phyloP scores from a whole-genome alignment of 2,797 vertebrate genomes.

The Tadarida brasiliensis region DNA sequence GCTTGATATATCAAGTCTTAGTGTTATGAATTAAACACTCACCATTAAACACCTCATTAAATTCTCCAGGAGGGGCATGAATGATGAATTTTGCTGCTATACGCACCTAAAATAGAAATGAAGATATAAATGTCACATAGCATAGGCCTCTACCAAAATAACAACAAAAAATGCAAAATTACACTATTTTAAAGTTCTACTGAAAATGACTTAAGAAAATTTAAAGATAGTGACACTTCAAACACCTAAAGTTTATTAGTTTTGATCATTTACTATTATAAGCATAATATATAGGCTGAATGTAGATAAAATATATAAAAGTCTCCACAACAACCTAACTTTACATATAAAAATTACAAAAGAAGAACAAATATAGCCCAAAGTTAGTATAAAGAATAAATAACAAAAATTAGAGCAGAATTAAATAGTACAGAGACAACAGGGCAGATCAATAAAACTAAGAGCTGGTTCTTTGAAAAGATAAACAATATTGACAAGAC shows the following conservation, averaged over 20 bases:
- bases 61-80: constrained; percentile 97
- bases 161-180: constrained; percentile 11
- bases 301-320: constrained; percentile 37
- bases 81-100: constrained; percentile 98
- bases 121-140: constrained; percentile 57
- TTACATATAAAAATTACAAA: neutral
- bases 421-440: neutral
- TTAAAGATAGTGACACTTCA: constrained; percentile 9
- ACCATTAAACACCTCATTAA: constrained; percentile 99
- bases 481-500: neutral
- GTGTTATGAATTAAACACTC: constrained; percentile 83
- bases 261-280: constrained; percentile 57
- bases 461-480: neutral
- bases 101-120: constrained; percentile 92
- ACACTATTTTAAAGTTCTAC: constrained; percentile 32
- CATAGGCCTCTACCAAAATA: constrained; percentile 4
- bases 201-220: constrained; percentile 52
- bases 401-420: neutral
- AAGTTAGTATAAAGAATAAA: neutral
- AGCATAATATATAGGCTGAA: constrained; percentile 13
- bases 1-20: neutral
- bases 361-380: neutral
- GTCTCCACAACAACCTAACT: neutral
- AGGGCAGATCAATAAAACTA: neutral
- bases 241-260: constrained; percentile 39